These are phyloP conservation scores for Pelobates cultripes DNA, from an alignment of 2,797 vertebrate species.

Conservation along the genomic window DNA sequence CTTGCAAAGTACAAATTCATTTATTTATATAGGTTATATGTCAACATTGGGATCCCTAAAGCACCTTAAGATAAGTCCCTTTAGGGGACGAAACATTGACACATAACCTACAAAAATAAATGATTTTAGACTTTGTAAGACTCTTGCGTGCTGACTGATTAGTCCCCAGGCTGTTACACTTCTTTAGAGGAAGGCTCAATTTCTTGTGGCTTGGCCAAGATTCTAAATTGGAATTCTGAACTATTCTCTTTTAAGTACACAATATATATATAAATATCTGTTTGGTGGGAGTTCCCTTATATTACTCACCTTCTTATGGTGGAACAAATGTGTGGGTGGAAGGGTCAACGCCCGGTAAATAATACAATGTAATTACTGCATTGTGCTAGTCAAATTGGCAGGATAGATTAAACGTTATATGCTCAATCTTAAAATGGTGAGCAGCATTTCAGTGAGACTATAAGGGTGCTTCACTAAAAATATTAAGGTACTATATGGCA, in stretches of 20 bases:
- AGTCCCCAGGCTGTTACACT: conserved; percentile 11
- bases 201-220: not conserved
- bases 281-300: not conserved
- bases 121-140: conserved; percentile 15
- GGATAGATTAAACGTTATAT: no score
- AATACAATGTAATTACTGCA: no score
- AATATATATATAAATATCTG: not conserved
- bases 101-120: conserved; percentile 39
- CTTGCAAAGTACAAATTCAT: conserved; percentile 31
- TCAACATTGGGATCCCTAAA: conserved; percentile 37
- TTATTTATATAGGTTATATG: conserved; percentile 47
- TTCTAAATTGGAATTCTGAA: conserved; percentile 6
- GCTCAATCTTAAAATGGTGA: no score
- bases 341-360: no score
- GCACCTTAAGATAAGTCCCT: conserved; percentile 19
- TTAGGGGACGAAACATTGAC: conserved; percentile 31
- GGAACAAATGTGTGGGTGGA: no score
- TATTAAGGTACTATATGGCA: no score
- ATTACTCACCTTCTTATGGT: not conserved
- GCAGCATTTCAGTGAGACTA: no score
- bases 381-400: no score
- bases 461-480: no score
- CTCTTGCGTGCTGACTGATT: conserved; percentile 31
- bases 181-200: not conserved
- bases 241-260: not conserved